Conservation (phyloP, 2,888 invertebrate species). For the Muschampia staudingeri region DNA sequence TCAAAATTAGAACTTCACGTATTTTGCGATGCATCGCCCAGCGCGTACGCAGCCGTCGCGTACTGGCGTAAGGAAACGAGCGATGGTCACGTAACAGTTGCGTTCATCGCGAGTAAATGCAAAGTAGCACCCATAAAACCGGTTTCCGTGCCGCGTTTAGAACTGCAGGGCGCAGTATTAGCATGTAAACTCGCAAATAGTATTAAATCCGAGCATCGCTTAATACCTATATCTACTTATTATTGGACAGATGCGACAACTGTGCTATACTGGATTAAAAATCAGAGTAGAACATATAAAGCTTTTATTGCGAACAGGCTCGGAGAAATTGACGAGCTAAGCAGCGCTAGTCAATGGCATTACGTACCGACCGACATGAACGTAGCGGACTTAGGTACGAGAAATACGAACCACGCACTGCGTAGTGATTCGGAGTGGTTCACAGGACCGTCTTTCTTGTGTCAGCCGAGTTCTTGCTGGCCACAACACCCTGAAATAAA, state of each 20-base stretch:
- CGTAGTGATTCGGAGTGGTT: constrained; percentile 24
- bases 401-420: not conserved
- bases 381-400: constrained; percentile 25
- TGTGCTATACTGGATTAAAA: constrained; percentile 54
- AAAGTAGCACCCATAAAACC: constrained; percentile 47
- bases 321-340: constrained; percentile 58
- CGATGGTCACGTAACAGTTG: constrained; percentile 24
- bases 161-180: constrained; percentile 49
- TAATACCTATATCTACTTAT: not conserved
- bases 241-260: constrained; percentile 58
- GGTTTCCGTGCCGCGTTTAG: constrained; percentile 48
- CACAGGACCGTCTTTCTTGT: constrained; percentile 24
- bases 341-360: constrained; percentile 47
- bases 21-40: constrained; percentile 52
- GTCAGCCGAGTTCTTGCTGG: not conserved
- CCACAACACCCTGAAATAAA: constrained; percentile 22
- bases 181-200: constrained; percentile 51
- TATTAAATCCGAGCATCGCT: constrained; percentile 46
- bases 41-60: constrained; percentile 53
- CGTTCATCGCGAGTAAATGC: constrained; percentile 49
- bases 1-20: constrained; percentile 43
- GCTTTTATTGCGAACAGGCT: constrained; percentile 63
- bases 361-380: constrained; percentile 60
- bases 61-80: constrained; percentile 38
- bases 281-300: constrained; percentile 54